A percentile compares a stretch with the other conserved stretches of the same genome.
phyloP scores from a whole-genome alignment of 2,113 vertebrate genomes.

The Pygathrix nemaeus region DNA sequence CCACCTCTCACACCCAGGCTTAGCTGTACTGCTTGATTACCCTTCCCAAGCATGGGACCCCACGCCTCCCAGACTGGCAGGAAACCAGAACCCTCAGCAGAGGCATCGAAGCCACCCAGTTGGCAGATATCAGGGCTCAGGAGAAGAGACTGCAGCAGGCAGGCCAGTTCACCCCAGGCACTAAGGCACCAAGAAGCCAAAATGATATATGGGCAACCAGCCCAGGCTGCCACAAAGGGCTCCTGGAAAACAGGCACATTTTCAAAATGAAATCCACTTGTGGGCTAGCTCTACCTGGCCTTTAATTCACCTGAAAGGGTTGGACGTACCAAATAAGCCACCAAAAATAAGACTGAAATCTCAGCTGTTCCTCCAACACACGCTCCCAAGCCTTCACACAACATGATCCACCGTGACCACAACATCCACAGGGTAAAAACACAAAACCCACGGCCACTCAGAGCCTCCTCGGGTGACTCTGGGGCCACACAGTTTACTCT shows the following conservation, averaged over 20 bases:
- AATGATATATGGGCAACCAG: neutral
- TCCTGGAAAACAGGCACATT: neutral
- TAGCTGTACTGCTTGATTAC: neutral
- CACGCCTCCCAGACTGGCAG: conserved; percentile 11
- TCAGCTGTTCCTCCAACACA: neutral
- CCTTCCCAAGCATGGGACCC: neutral
- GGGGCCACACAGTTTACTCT: neutral
- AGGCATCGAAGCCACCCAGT: neutral
- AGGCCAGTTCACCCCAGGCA: neutral
- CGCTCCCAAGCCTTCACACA: neutral
- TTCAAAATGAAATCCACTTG: neutral
- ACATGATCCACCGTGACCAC: fast-evolving
- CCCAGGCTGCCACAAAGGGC: neutral
- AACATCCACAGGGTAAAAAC: too few relatives aligned
- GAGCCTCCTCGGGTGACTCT: neutral
- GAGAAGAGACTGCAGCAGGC: neutral
- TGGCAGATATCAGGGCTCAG: neutral
- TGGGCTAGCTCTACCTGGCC: neutral
- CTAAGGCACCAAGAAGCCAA: neutral
- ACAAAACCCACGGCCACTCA: neutral
- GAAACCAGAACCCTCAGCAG: neutral
- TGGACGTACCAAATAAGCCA: neutral
- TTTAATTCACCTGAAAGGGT: neutral
- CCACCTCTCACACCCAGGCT: neutral
- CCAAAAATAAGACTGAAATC: neutral